These are phyloP conservation scores for Pogonophryne albipinna DNA, from an alignment of 2,797 vertebrate genomes.

Conservation along the genomic window DNA sequence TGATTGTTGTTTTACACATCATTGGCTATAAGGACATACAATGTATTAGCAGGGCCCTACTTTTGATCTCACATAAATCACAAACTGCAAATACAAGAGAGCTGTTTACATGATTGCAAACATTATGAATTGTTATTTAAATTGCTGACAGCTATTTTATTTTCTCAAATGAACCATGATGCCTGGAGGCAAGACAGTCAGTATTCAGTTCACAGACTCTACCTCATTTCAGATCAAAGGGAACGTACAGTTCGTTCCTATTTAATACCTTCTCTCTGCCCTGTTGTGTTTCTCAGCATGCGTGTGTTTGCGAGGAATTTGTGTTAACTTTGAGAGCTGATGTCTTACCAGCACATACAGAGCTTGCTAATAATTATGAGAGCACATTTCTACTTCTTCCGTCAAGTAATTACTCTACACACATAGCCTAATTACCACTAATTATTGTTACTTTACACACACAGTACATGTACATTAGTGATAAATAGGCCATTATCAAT, in stretches of 20 bases:
- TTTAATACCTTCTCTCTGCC: conserved; percentile 14
- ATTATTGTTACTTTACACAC: conserved; percentile 11
- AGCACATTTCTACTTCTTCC: neutral
- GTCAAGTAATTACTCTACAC: conserved; percentile 1
- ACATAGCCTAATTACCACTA: neutral
- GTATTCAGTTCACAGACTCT: conserved; percentile 35
- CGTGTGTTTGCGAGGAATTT: conserved; percentile 25
- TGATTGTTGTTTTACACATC: conserved; percentile 54
- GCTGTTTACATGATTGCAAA: conserved; percentile 33
- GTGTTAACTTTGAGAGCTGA: conserved; percentile 9
- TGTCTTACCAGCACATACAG: conserved; percentile 12
- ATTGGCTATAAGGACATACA: conserved; percentile 39
- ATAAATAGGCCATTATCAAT: conserved; percentile 13
- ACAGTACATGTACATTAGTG: conserved; percentile 8
- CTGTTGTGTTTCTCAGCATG: conserved; percentile 21
- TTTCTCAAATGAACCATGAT: conserved; percentile 33
- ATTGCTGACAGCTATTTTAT: conserved; percentile 40
- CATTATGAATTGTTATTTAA: conserved; percentile 38
- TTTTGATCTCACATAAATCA: conserved; percentile 57
- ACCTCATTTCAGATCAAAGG: conserved; percentile 38
- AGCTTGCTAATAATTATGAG: neutral
- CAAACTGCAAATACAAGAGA: conserved; percentile 43
- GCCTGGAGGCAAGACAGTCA: conserved; percentile 42
- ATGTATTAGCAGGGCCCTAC: conserved; percentile 36
- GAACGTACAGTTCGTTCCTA: conserved; percentile 31